These are phyloP conservation scores for Oryzias curvinotus DNA, from an alignment of 2,113 vertebrate genomes.

Conservation along the genomic window DNA sequence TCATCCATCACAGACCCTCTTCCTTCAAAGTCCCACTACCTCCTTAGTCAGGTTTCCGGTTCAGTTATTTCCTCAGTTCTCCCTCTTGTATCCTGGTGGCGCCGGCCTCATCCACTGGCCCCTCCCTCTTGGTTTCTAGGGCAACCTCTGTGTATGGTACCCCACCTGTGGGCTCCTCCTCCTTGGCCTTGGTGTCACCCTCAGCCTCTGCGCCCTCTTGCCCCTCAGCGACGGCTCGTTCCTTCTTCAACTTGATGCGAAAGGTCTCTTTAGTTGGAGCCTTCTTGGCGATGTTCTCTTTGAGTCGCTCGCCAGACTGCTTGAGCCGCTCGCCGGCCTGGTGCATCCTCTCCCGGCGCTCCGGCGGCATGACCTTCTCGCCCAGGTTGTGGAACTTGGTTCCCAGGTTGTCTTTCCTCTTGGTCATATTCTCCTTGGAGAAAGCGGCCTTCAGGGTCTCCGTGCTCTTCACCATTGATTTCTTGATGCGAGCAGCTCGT, in stretches of 20 bases:
- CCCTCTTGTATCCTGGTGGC: slow-evolving; percentile 73
- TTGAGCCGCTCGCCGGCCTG: slow-evolving; percentile 88
- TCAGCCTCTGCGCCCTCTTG: slow-evolving; percentile 79
- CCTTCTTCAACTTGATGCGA: slow-evolving; percentile 88
- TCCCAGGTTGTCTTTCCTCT: slow-evolving; percentile 90
- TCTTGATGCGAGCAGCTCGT: slow-evolving; percentile 83
- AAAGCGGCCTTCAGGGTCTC: slow-evolving; percentile 94
- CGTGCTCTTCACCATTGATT: slow-evolving; percentile 86
- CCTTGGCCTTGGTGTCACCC: slow-evolving; percentile 57
- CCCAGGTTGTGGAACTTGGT: slow-evolving; percentile 88
- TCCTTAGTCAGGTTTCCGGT: slow-evolving; percentile 14
- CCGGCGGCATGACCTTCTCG: slow-evolving; percentile 90
- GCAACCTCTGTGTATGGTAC: slow-evolving; percentile 83
- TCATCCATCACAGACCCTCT: slow-evolving; percentile 35
- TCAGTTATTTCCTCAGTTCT: slow-evolving; percentile 71
- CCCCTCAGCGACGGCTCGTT: slow-evolving; percentile 80
- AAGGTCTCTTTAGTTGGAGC: slow-evolving; percentile 87
- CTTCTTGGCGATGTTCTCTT: slow-evolving; percentile 90
- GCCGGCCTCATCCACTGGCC: slow-evolving; percentile 64
- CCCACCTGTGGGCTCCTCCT: slow-evolving; percentile 48
- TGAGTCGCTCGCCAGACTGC: slow-evolving; percentile 87
- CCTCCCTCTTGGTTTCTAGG: slow-evolving; percentile 82
- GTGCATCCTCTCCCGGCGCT: slow-evolving; percentile 89
- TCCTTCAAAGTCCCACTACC: slow-evolving; percentile 3
- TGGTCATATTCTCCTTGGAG: slow-evolving; percentile 93